Evolutionary conservation across 2,113 vertebrate genomes (phyloP).

Genomic region (Marmota flaviventris): DNA sequence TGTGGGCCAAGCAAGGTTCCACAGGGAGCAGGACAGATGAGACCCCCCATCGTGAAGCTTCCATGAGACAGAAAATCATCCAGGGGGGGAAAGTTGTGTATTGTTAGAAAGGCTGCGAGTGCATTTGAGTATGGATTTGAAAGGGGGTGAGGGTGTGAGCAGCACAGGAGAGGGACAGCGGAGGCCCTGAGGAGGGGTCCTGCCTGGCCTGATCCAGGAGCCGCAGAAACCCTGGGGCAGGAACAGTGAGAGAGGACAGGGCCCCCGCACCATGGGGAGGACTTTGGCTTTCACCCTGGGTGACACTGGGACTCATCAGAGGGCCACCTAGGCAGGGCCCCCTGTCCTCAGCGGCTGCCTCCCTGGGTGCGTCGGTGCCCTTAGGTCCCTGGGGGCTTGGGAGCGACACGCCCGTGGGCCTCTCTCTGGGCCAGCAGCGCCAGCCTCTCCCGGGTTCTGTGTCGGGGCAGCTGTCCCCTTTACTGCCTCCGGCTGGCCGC

Average conservation of each 20-base stretch:
- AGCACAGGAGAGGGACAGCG: background rate
- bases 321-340: background rate
- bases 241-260: background rate
- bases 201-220: too few species aligned
- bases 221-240: too few species aligned
- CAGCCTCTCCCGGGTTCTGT: conserved; percentile 38
- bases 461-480: conserved; percentile 77
- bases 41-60: background rate
- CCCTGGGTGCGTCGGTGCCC: too few species aligned
- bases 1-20: background rate
- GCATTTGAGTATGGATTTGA: rapidly evolving
- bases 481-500: conserved; percentile 80
- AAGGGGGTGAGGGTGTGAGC: background rate
- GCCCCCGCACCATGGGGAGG: background rate
- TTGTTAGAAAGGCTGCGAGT: background rate
- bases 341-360: too few species aligned
- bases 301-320: background rate
- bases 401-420: background rate
- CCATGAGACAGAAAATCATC: background rate
- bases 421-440: conserved; percentile 15
- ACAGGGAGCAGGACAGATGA: background rate
- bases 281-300: background rate
- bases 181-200: too few species aligned
- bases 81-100: rapidly evolving
- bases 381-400: too few species aligned